Percentiles rank a stretch among this genome's conserved stretches.
phyloP scores from a whole-genome alignment of 2,888 invertebrate genomes.

The Eubasilissa splendida region DNA sequence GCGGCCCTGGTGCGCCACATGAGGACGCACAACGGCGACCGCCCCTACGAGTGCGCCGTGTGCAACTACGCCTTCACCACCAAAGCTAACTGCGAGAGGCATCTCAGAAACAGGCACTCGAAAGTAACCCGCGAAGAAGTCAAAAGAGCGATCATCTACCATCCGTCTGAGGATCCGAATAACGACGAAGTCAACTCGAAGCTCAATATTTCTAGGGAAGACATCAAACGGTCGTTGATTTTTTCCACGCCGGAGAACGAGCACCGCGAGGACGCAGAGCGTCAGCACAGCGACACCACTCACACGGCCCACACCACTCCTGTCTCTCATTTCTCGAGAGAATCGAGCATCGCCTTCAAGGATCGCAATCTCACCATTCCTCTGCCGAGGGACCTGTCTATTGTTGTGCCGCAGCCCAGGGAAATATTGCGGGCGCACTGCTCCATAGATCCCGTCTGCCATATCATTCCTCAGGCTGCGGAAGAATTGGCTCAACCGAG shows the following conservation, averaged over 20 bases:
- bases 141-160: conserved; percentile 89
- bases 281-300: conserved; percentile 63
- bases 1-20: conserved; percentile 93
- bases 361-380: conserved; percentile 51
- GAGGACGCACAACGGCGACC: conserved; percentile 94
- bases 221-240: conserved; percentile 72
- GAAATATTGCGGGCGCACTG: conserved; percentile 62
- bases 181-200: conserved; percentile 80
- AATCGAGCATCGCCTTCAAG: conserved; percentile 59
- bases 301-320: conserved; percentile 69
- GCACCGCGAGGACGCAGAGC: conserved; percentile 65
- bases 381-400: conserved; percentile 62
- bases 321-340: conserved; percentile 66
- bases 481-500: conserved; percentile 68
- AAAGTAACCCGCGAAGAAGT: conserved; percentile 91
- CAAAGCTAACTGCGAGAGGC: conserved; percentile 97
- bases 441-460: conserved; percentile 52
- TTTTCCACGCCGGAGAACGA: conserved; percentile 73
- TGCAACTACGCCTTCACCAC: conserved; percentile 98
- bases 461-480: conserved; percentile 65
- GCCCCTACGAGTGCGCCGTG: conserved; percentile 95
- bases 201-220: conserved; percentile 68
- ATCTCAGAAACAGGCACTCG: conserved; percentile 91
- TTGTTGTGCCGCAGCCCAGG: conserved; percentile 59
- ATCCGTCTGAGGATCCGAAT: conserved; percentile 88